phyloP scores from a whole-genome alignment of 2,888 invertebrate genomes.

The Amiota mariae region DNA sequence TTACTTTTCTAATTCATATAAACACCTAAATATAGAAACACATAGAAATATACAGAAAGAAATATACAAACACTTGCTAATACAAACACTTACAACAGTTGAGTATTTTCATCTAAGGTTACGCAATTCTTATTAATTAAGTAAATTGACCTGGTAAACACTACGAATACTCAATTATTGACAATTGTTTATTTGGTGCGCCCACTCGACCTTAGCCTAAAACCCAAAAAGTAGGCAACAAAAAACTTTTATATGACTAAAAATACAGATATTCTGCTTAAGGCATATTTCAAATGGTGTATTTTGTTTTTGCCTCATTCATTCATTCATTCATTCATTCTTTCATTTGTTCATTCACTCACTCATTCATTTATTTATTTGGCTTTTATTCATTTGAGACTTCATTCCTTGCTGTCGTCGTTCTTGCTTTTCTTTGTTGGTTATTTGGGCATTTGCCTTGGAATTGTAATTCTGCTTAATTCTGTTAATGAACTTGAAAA shows the following conservation, averaged over 20 bases:
- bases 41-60: no score
- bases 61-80: no score
- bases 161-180: conserved; percentile 58
- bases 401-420: neutral
- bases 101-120: neutral
- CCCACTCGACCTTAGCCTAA: conserved; percentile 9
- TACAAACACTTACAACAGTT: no score
- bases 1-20: neutral
- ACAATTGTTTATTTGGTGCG: conserved; percentile 24
- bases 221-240: conserved; percentile 44
- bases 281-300: no score
- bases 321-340: no score
- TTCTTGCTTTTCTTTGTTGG: neutral
- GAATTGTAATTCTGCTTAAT: conserved; percentile 43
- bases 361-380: neutral
- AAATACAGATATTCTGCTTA: no score
- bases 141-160: conserved; percentile 53
- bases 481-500: conserved; percentile 58
- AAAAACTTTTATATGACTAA: conserved; percentile 30
- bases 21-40: no score
- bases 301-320: no score
- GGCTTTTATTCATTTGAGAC: neutral
- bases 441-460: neutral
- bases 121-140: conserved; percentile 62
- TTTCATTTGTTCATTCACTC: neutral